Evolutionary conservation across 1,140 invertebrate species (phyloP).

Genomic region (Drosophila parvula): DNA sequence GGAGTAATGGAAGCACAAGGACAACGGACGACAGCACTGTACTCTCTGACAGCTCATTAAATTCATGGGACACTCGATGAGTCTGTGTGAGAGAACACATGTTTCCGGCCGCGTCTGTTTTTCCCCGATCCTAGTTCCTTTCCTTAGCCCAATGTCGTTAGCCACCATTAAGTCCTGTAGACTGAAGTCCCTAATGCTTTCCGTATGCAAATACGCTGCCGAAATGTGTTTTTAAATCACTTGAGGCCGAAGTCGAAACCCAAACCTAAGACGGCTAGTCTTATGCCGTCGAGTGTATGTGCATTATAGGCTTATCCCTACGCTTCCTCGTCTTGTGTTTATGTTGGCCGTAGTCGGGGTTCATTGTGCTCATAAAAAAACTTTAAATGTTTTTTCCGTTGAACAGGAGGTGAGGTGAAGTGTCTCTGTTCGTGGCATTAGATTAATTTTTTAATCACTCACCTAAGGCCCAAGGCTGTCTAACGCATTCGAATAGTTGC

Average conservation of each 20-base stretch:
- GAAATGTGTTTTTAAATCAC: slow-evolving; percentile 50
- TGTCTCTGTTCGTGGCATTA: slow-evolving; percentile 21
- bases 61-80: background rate
- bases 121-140: background rate
- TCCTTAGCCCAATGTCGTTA: background rate
- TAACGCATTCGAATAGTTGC: background rate
- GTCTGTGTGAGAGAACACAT: slow-evolving; percentile 9
- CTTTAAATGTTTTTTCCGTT: slow-evolving; percentile 23
- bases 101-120: slow-evolving; percentile 7
- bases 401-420: slow-evolving; percentile 1
- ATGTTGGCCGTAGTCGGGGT: slow-evolving; percentile 30
- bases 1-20: slow-evolving; percentile 3
- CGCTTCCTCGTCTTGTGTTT: slow-evolving; percentile 40
- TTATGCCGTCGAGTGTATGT: too few species aligned
- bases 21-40: background rate
- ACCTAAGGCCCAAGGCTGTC: background rate
- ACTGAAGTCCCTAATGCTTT: slow-evolving; percentile 25
- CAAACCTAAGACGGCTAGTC: background rate
- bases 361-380: slow-evolving; percentile 60
- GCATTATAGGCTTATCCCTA: slow-evolving; percentile 28
- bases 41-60: slow-evolving; percentile 17
- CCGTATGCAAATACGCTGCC: slow-evolving; percentile 32
- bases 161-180: slow-evolving; percentile 15
- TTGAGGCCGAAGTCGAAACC: slow-evolving; percentile 21
- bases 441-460: slow-evolving; percentile 17